Evolutionary conservation across 2,888 invertebrate species (phyloP), one percentile per base, ranked within the genome.

Genomic region (Drosophila phalerata): DNA sequence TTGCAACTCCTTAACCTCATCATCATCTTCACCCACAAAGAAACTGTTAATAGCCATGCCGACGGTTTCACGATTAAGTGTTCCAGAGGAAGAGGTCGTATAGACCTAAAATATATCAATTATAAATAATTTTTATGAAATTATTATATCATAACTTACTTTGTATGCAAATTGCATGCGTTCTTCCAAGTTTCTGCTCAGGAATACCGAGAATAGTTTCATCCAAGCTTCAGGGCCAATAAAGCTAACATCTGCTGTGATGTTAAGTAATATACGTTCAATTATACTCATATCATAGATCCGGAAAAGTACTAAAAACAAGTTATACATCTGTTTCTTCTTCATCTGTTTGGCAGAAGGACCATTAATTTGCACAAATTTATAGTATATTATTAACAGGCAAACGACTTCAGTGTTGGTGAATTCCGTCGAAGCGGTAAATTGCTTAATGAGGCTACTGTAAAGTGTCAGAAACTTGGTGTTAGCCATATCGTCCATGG

Each of bases 211-310:
- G 85, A 97, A 92, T 0, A 96, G 94, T 65, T 94, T 93, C 0
- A 95, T 94, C 94, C 96, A 97, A 9, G 95, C 95, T 40, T 94
- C 93, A 89, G 95, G 94, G 48, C 85, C 81, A 0, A 90, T 78
- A 30, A 78, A 42, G 34, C 77, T 80, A 13, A 94, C 93, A 8
- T 94, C 94, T 34, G 93, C 92, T 55, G 95, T 94, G 28, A 95
- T 89, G 0, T 94, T 94, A 3, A 94, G 93, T 91, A 95, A 93
- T 8, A 95, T 94, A 0, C 95, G 93, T 76, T 95, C 95, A 92
- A 95, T 95, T 89, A 95, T 93, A 51, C 93, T 93, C 51, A 95
- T 94, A 85, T 96, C 96, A 0, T 95, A 95, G 94, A 97, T 95
- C 25, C 95, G 94, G 57, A 97, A 94, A 0, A 94, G 93, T 1